Evolutionary conservation across 2,797 vertebrate genomes (phyloP), one percentile per base, ranked within the genome.

Genomic region (Merluccius polli): DNA sequence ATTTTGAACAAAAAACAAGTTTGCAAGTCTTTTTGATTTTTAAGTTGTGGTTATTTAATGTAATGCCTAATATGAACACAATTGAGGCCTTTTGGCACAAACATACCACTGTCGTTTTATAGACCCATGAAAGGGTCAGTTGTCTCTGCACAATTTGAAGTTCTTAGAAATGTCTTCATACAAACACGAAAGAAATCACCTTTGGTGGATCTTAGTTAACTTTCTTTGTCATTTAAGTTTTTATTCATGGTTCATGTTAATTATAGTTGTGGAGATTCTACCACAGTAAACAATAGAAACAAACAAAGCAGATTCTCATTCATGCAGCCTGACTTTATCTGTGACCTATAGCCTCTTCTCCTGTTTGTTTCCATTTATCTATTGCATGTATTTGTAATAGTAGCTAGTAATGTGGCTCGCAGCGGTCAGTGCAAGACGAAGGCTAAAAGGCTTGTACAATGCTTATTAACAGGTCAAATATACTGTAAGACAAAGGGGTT

Each of bases 401-500:
- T 24, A 63, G 52, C n/a, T 27, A 24, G 59, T 65, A 10, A 65
- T 65, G 12, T 29, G 52, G 52, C 52, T 59, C 9, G 52, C 52
- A 59, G 5, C 6, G 52, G 6, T 21, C 16, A n/a, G n/a, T 27
- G 59, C 3, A 65, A 65, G 24, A 65, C 52, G 4, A n/a, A 59
- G n/a, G 52, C 18, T 48, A 65, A 65, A 65, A 65, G 59, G 59
- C 59, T 27, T 65, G n/a, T 65, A 65, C 59, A 65, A 8, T 65
- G 59, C 59, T 65, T 27, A 24, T 65, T 65, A 65, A 65, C n/a
- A 0, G 24, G 59, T 65, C 7, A 65, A 11, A 12, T 65, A 65
- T 27, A 24, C 24, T 65, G 59, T 27, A 3, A 65, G 59, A 65
- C 59, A 65, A 65, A 65, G 59, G 59, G 59, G n/a, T n/a, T n/a